Evolutionary conservation across 2,113 vertebrate genomes (phyloP), one percentile per base, ranked within the genome.

Genomic region (Neoarius graeffei): DNA sequence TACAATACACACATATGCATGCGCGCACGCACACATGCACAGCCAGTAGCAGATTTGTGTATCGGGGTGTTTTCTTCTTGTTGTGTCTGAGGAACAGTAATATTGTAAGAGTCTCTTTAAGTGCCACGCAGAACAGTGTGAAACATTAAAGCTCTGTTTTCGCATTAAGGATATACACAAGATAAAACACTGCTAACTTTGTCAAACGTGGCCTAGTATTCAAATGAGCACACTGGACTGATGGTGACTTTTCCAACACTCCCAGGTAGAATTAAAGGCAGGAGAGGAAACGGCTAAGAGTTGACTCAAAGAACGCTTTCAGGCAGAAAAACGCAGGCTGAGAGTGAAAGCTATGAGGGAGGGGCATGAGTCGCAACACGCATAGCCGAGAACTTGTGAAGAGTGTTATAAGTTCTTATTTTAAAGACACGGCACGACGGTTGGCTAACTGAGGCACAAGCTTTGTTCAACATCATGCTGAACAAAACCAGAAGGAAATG

Each of bases 301-400:
- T n/a, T 9, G 71, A 74, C 14, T 42, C 71, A 48, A 74, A 74
- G 71, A 74, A 74, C 5, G 71, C 71, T 74, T 74, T 74, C 71
- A 19, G 71, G 35, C 30, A 62, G 20, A 62, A 20, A 62, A 5
- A 62, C 19, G 1, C 60, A 20, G 60, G 60, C 56, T 17, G 42
- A 42, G 56, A 17, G 56, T 17, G 56, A 57, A 57, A 4, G 56
- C 19, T 62, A 20, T 62, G 59, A 62, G 20, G 17, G 59, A 56
- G 54, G 54, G 54, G 11, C 11, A 2, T 56, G 10, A 2, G 52
- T 54, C 7, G 54, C 9, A 56, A 56, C 11, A 56, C 54, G 54
- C 19, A 4, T 19, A 59, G 57, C 57, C 57, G 7, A 7, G 59
- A 20, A 20, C 20, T 19, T 62, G 19, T 62, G 20, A 62, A 7